Base-by-base conservation (phyloP, 2,797 vertebrate genomes). In the Psittacula echo region DNA sequence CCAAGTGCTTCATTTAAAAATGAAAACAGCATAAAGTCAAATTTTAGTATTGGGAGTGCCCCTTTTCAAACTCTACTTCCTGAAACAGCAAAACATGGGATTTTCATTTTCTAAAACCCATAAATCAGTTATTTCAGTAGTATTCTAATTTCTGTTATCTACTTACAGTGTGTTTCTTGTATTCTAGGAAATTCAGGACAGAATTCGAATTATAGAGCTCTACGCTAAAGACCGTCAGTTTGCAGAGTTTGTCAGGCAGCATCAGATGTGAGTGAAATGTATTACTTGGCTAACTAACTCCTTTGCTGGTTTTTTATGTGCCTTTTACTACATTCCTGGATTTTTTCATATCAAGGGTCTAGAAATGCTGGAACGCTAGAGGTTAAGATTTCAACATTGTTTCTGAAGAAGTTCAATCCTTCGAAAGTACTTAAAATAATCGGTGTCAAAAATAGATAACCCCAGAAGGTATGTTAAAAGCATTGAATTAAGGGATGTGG, bases 151-250 rank as follows among this genome's bases (percentile, higher is more conserved):
- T 90, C 50, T 86, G 7, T 30, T 67, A 54, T 21, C 8, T 89
- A 77, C 56, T 93, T 89, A 79, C 44, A 73, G 39, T 56, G 8
- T 75, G 8, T 85, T 74, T 83, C 70, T 95, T 94, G 44, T 90
- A 83, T 96, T 97, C 60, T 93, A 99, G 99, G 99, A 99, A 98
- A 99, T 99, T 98, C 99, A 99, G 97, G 99, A 99, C 97, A 98
- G 99, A 97, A 99, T 99, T 98, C 98, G 98, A 92, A 99, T 99
- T 97, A 98, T 99, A 97, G 99, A 99, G 94, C 98, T 99, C 54
- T 99, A 99, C 30, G 98, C 99, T 67, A 99, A 98, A 93, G 99
- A 99, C 94, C 98, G 98, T 12, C 99, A 99, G 96, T 99, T 99
- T 98, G 99, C 98, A 94, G 99, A 99, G 95, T 99, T 99, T 89